Evolutionary conservation across 2,113 vertebrate species (phyloP), one percentile per base, ranked within the genome.

Genomic region (Arvicanthis niloticus): DNA sequence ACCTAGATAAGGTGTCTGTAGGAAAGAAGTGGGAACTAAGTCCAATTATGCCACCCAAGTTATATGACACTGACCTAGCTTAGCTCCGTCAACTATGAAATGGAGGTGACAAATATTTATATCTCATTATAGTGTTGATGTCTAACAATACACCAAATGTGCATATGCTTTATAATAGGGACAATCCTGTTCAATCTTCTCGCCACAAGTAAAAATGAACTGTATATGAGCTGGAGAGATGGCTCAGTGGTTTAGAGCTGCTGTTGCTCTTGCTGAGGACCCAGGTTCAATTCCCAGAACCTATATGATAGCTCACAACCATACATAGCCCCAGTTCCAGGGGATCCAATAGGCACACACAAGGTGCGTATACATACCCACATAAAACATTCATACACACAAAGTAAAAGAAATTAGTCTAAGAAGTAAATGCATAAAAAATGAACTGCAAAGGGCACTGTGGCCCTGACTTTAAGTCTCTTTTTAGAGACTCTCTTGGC

Each of bases 201-300:
- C 76, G 34, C 53, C 11, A 76, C 75, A 93, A 37, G 70, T 77
- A 89, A 94, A 89, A 78, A 90, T 7, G 21, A 91, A 73, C 37
- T 81, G 12, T 70, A 85, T 60, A 34, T n/a, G 78, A 37, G 34
- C 51, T 58, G 8, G 40, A 31, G 40, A 45, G 58, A 85, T 65
- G 58, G 40, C 58, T 65, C 40, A 45, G 26, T 85, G 58, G 58
- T 45, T 84, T 62, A 65, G n/a, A 62, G n/a, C 26, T 16, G 11
- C 8, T 62, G 81, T 29, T 82, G 13, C 56, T 84, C n/a, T 85
- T 85, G 82, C 58, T 5, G 40, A 65, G n/a, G 82, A 19, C 58
- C 40, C 82, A 85, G 26, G 40, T 65, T 85, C 56, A 62, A 84
- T 9, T 42, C 56, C 81, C 56, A 84, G 56, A 40, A 29, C 81